These are phyloP conservation scores for Abrostola tripartita DNA, from an alignment of 2,888 invertebrate genomes.

Conservation along the genomic window DNA sequence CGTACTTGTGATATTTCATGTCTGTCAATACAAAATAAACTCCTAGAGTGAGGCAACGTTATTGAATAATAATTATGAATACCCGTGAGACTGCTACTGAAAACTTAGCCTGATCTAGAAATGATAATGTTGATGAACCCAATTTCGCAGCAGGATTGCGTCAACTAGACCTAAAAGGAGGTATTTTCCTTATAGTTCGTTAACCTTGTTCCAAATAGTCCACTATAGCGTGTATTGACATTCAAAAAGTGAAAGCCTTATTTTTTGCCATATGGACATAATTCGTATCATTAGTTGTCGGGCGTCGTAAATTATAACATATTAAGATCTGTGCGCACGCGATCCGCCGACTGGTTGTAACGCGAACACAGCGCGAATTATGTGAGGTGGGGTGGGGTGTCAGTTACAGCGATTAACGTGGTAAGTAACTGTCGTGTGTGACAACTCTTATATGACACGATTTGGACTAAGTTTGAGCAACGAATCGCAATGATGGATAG, in stretches of 20 bases:
- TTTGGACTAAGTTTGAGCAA: neutral
- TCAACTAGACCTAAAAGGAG: neutral
- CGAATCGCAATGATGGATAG: no score
- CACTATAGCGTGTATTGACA: slow-evolving; percentile 56
- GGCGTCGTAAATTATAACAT: slow-evolving; percentile 57
- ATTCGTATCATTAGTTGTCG: slow-evolving; percentile 54
- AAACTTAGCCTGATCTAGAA: no score
- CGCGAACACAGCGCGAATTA: slow-evolving; percentile 47
- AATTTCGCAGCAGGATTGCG: neutral
- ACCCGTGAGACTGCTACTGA: no score
- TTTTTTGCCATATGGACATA: slow-evolving; percentile 46
- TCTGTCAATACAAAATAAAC: no score
- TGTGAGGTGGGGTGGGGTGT: slow-evolving; percentile 25
- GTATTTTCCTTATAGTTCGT: slow-evolving; percentile 25
- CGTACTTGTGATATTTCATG: no score
- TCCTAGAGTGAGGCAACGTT: no score
- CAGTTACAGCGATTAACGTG: slow-evolving; percentile 27
- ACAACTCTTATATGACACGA: neutral
- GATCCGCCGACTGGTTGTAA: slow-evolving; percentile 53
- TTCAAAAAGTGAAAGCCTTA: slow-evolving; percentile 56
- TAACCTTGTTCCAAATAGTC: slow-evolving; percentile 51
- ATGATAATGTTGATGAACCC: neutral
- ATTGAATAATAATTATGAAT: no score
- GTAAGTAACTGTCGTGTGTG: neutral
- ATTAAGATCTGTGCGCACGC: slow-evolving; percentile 59